phyloP scores from a whole-genome alignment of 1,140 invertebrate species.

The Theocolax elegans region DNA sequence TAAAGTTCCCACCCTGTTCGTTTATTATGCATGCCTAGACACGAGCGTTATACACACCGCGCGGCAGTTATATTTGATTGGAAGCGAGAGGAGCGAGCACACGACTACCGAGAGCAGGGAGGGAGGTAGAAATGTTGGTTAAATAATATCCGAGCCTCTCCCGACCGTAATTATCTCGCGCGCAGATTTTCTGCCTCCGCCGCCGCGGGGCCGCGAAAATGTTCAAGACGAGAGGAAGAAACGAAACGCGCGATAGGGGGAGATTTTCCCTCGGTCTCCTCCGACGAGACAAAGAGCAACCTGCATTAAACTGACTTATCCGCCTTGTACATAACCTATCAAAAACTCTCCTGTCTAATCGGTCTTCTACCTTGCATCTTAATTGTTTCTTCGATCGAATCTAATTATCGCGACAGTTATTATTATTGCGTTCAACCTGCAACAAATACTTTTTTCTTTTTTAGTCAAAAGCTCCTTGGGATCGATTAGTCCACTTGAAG shows the following conservation, averaged over 20 bases:
- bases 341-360: no score
- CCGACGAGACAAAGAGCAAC: no score
- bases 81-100: conserved; percentile 21
- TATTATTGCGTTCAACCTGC: no score
- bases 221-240: neutral
- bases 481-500: no score
- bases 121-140: conserved; percentile 57
- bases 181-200: conserved; percentile 59
- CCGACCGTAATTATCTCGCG: conserved; percentile 64
- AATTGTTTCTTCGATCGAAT: no score
- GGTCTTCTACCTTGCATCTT: no score
- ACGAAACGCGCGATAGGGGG: neutral
- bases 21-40: conserved; percentile 29
- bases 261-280: no score
- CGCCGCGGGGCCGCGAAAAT: conserved; percentile 42
- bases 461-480: no score
- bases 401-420: no score
- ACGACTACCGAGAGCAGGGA: neutral
- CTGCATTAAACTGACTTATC: no score
- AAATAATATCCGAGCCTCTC: conserved; percentile 57
- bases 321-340: no score
- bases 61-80: conserved; percentile 59
- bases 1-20: conserved; percentile 1
- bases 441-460: no score
- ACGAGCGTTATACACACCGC: conserved; percentile 39